These are phyloP conservation scores for Solenopsis fugax DNA, from an alignment of 1,140 invertebrate species.

Conservation along the genomic window DNA sequence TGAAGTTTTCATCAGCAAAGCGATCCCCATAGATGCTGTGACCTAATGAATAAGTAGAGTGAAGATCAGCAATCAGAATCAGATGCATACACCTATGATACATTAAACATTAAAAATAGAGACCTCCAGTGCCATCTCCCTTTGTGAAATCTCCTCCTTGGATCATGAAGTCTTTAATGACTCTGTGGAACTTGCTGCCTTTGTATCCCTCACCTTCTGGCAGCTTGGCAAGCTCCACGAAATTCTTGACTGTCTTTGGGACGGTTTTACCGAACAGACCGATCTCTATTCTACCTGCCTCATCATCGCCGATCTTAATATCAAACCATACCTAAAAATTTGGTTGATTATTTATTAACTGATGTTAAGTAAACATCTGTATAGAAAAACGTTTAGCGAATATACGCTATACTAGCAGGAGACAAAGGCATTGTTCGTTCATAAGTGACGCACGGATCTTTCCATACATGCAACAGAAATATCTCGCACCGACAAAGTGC, in stretches of 20 bases:
- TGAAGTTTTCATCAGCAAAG: slow-evolving; percentile 99
- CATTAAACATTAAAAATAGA: background rate
- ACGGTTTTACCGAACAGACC: slow-evolving; percentile 98
- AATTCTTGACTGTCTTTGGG: slow-evolving; percentile 97
- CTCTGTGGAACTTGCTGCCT: slow-evolving; percentile 96
- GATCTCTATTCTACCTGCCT: slow-evolving; percentile 94
- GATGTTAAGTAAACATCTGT: background rate
- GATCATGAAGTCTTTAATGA: slow-evolving; percentile 98
- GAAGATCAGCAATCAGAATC: slow-evolving; percentile 16
- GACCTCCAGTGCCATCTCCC: slow-evolving; percentile 96
- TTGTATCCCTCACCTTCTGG: slow-evolving; percentile 94
- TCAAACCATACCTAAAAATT: slow-evolving; percentile 96
- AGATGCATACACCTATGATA: background rate
- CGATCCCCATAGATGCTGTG: slow-evolving; percentile 97
- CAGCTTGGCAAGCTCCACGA: slow-evolving; percentile 93
- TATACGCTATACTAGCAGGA: no score
- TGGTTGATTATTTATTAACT: background rate
- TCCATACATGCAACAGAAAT: slow-evolving; percentile 2
- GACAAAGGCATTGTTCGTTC: slow-evolving; percentile 15
- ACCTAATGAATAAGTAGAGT: slow-evolving; percentile 87
- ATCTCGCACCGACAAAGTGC: background rate
- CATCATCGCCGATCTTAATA: slow-evolving; percentile 94
- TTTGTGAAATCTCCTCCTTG: slow-evolving; percentile 98
- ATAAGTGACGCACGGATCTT: background rate
- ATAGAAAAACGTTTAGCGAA: no score